These are phyloP conservation scores for Fabriciana adippe DNA, from an alignment of 2,888 invertebrate species.

Conservation along the genomic window DNA sequence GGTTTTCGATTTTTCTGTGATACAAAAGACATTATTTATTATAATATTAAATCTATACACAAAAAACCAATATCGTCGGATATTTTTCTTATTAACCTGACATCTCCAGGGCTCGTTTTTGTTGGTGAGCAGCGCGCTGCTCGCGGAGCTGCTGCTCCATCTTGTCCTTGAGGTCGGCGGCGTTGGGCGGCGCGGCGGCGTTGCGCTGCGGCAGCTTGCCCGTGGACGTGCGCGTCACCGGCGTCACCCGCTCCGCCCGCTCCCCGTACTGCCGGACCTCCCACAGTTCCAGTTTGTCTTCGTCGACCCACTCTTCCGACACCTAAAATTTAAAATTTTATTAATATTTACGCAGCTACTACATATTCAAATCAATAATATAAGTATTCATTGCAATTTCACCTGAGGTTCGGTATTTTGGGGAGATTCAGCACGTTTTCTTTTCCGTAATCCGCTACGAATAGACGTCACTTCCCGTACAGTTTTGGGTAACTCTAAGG, in stretches of 20 bases:
- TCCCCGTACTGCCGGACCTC: constrained; percentile 97
- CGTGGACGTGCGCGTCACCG: constrained; percentile 91
- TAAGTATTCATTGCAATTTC: constrained; percentile 22
- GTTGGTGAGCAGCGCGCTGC: constrained; percentile 94
- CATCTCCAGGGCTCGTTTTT: constrained; percentile 89
- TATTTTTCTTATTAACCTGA: constrained; percentile 68
- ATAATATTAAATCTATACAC: constrained; percentile 1
- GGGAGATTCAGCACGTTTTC: constrained; percentile 96
- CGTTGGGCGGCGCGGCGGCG: constrained; percentile 81
- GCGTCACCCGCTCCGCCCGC: constrained; percentile 86
- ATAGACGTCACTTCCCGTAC: constrained; percentile 97
- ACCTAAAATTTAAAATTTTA: constrained; percentile 70
- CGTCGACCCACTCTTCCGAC: constrained; percentile 97
- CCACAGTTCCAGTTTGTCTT: constrained; percentile 97
- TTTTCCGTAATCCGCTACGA: constrained; percentile 94
- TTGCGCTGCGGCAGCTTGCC: constrained; percentile 84
- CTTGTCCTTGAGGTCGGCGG: constrained; percentile 92
- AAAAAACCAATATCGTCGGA: not conserved
- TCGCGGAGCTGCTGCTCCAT: constrained; percentile 95
- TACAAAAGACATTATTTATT: not conserved
- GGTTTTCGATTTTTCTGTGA: constrained; percentile 67
- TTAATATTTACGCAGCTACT: not conserved
- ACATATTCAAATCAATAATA: not conserved
- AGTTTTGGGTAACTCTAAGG: constrained; percentile 95
- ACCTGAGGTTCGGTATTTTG: constrained; percentile 95